Evolutionary conservation across 2,888 invertebrate genomes (phyloP).

Genomic region (Heliconius erato): DNA sequence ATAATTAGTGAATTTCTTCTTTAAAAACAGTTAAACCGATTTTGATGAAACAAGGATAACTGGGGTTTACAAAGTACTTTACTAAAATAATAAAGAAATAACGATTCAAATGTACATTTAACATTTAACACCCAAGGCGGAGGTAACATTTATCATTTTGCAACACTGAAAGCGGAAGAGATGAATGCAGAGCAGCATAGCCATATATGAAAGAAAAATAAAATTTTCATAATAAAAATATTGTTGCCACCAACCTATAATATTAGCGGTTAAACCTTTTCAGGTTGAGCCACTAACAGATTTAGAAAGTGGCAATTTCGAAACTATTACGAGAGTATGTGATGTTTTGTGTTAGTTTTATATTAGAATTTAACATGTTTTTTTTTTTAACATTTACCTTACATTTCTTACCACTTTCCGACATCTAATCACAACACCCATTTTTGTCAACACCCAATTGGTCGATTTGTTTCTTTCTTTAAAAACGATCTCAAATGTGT

Average conservation of each 20-base stretch:
- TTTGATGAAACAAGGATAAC: conserved; percentile 20
- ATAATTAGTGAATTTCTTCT: neutral
- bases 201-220: conserved; percentile 30
- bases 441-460: conserved; percentile 45
- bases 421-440: conserved; percentile 55
- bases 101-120: neutral
- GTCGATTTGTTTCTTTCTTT: conserved; percentile 42
- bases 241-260: conserved; percentile 47
- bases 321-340: neutral
- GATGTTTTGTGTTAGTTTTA: neutral
- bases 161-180: conserved; percentile 40
- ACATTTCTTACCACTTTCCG: conserved; percentile 54
- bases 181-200: conserved; percentile 38
- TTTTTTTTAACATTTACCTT: neutral
- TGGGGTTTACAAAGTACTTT: neutral
- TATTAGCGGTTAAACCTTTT: conserved; percentile 35
- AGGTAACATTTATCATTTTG: conserved; percentile 30
- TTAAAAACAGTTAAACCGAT: conserved; percentile 1
- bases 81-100: neutral
- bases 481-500: neutral
- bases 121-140: conserved; percentile 28
- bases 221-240: conserved; percentile 17
- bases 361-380: neutral
- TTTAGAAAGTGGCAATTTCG: conserved; percentile 46
- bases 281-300: conserved; percentile 40